Conservation (phyloP, 2,888 invertebrate species). For the Geophilus truncorum region DNA sequence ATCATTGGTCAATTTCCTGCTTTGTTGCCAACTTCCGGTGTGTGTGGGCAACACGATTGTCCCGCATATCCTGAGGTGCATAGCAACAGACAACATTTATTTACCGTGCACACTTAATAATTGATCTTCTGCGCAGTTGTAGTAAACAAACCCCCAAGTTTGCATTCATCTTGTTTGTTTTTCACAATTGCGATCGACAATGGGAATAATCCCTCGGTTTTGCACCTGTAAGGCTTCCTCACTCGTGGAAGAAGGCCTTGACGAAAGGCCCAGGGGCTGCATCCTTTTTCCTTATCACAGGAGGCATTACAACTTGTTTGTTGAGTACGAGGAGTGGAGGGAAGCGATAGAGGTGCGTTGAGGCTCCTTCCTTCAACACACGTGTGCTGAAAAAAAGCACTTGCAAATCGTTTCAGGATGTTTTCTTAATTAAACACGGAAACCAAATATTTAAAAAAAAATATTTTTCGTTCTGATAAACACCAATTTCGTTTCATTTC, state of each 20-base stretch:
- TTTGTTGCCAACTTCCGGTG: constrained; percentile 23
- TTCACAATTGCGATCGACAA: not conserved
- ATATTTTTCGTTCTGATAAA: not conserved
- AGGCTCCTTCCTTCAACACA: constrained; percentile 22
- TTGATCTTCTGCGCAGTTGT: not conserved
- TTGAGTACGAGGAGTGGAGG: not conserved
- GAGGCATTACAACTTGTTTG: constrained; percentile 27
- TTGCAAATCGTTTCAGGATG: constrained; percentile 2
- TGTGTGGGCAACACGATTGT: constrained; percentile 23
- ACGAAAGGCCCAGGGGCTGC: constrained; percentile 21
- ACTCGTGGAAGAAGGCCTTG: not conserved
- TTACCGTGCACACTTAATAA: not conserved
- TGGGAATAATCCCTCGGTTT: not conserved
- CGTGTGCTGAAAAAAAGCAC: not conserved
- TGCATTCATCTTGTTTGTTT: not conserved
- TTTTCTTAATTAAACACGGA: constrained; percentile 22
- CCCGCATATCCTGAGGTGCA: constrained; percentile 27
- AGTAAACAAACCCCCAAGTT: not conserved
- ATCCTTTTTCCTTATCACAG: constrained; percentile 11
- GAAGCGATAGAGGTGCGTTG: constrained; percentile 27
- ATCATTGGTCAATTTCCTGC: constrained; percentile 27
- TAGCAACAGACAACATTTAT: constrained; percentile 15
- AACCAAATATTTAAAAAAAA: not conserved
- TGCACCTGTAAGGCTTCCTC: constrained; percentile 13
- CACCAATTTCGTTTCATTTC: not conserved